A percentile compares a stretch with the other conserved stretches of the same genome.
These are phyloP conservation scores for Catocala nupta DNA, from an alignment of 2,888 invertebrate species.

Conservation along the genomic window DNA sequence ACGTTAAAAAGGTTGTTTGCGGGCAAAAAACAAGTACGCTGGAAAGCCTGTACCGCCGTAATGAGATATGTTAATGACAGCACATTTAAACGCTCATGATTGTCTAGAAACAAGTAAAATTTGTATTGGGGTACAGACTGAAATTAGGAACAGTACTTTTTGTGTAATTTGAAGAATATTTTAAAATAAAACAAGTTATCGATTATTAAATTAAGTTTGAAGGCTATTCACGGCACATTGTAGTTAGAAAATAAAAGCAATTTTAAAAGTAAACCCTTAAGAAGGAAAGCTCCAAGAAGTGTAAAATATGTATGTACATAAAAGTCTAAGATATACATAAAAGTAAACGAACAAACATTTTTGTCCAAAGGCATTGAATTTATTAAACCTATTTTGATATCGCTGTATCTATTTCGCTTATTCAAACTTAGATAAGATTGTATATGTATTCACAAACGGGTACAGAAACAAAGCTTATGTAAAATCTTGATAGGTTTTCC, in stretches of 20 bases:
- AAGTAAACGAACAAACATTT: neutral
- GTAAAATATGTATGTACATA: too few relatives aligned
- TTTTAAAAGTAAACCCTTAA: too few relatives aligned
- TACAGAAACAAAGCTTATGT: conserved; percentile 5
- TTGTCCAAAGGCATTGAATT: neutral
- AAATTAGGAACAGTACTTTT: neutral
- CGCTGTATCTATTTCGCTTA: neutral
- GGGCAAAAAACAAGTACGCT: conserved; percentile 25
- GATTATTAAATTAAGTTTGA: too few relatives aligned
- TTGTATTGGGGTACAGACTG: conserved; percentile 5
- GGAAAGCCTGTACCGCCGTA: conserved; percentile 33
- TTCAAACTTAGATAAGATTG: neutral
- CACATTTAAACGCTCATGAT: conserved; percentile 22
- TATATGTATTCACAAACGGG: conserved; percentile 7
- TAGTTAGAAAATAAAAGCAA: too few relatives aligned
- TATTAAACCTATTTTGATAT: neutral
- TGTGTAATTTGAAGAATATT: too few relatives aligned
- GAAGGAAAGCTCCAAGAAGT: too few relatives aligned
- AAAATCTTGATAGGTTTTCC: conserved; percentile 7
- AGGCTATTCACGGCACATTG: too few relatives aligned
- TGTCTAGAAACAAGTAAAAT: conserved; percentile 20
- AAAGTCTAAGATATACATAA: too few relatives aligned
- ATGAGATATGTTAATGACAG: conserved; percentile 45
- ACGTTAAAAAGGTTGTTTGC: conserved; percentile 44
- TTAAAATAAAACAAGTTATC: too few relatives aligned